phyloP scores from a whole-genome alignment of 2,113 vertebrate genomes.

The Pelecanoides urinatrix region DNA sequence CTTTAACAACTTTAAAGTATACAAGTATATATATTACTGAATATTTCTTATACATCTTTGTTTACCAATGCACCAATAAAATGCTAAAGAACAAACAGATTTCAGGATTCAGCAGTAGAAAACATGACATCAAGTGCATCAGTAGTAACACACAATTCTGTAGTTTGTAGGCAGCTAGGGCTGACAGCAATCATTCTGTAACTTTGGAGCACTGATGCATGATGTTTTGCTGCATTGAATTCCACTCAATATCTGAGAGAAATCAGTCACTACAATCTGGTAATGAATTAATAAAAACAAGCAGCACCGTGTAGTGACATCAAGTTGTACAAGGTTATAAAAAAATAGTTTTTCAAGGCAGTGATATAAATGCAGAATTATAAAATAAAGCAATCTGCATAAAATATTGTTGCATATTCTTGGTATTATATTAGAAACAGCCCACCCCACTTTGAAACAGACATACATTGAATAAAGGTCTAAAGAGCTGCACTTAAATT shows the following conservation, averaged over 20 bases:
- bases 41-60: background rate
- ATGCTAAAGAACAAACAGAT: background rate
- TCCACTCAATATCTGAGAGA: background rate
- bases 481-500: background rate
- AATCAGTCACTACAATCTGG: background rate
- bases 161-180: background rate
- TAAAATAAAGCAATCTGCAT: background rate
- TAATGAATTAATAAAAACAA: background rate
- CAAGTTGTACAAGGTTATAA: background rate
- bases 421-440: background rate
- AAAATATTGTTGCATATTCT: background rate
- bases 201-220: background rate
- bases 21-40: background rate
- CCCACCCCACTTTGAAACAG: background rate
- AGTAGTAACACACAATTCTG: background rate
- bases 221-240: background rate
- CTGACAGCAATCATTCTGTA: background rate
- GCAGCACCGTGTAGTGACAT: background rate
- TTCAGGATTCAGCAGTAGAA: background rate
- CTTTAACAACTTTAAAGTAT: background rate
- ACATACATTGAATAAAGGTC: background rate
- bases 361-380: background rate
- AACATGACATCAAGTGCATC: background rate
- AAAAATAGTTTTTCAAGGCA: background rate
- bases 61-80: background rate